These are phyloP conservation scores for Trisateles emortualis DNA, from an alignment of 2,888 invertebrate genomes.

Conservation along the genomic window DNA sequence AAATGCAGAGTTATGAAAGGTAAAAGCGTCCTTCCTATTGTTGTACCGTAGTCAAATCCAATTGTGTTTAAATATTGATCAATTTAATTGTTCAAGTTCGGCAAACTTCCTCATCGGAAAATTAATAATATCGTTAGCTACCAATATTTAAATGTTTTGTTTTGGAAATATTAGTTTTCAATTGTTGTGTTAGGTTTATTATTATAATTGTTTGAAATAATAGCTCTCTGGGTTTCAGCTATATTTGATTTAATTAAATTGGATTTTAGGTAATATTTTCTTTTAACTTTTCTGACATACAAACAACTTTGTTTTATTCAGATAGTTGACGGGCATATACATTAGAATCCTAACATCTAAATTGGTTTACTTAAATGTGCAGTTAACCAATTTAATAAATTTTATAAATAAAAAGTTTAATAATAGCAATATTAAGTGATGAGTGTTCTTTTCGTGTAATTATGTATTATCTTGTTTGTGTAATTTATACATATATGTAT, in stretches of 20 bases:
- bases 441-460: too few species aligned
- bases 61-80: slow-evolving; percentile 11
- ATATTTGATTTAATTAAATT: not conserved
- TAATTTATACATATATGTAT: too few species aligned
- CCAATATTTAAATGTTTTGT: slow-evolving; percentile 13
- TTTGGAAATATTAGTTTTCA: slow-evolving; percentile 15
- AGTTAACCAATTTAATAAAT: too few species aligned
- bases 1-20: not conserved
- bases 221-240: not conserved
- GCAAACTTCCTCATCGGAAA: slow-evolving; percentile 19
- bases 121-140: slow-evolving; percentile 12
- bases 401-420: too few species aligned
- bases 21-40: not conserved
- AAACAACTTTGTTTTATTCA: too few species aligned
- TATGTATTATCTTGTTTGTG: too few species aligned
- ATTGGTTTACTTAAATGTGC: too few species aligned
- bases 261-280: too few species aligned
- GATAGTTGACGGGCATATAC: too few species aligned
- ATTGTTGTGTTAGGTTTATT: slow-evolving; percentile 9
- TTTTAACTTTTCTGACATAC: too few species aligned
- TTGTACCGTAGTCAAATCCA: slow-evolving; percentile 7
- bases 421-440: too few species aligned
- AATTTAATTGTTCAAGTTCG: slow-evolving; percentile 17
- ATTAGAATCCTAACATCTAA: too few species aligned
- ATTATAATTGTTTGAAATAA: not conserved